Evolutionary conservation across 2,113 vertebrate species (phyloP).

Genomic region (Pyxicephalus adspersus): DNA sequence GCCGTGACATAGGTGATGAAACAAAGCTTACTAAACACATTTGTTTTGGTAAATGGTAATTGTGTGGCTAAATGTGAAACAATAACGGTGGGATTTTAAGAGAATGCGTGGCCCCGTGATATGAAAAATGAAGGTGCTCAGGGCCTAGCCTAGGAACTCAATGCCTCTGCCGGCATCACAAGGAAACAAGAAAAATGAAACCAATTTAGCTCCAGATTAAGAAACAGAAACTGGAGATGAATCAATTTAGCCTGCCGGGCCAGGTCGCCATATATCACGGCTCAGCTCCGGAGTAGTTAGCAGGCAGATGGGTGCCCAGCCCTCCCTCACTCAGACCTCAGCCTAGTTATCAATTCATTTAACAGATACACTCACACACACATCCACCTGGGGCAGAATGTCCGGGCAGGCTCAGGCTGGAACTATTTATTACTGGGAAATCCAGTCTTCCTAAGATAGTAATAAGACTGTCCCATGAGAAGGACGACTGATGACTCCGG

Average conservation of each 20-base stretch:
- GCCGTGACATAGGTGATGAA: constrained; percentile 65
- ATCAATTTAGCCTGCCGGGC: constrained; percentile 79
- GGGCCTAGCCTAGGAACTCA: constrained; percentile 71
- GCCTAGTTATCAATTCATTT: constrained; percentile 83
- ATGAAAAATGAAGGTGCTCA: constrained; percentile 69
- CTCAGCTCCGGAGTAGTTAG: constrained; percentile 67
- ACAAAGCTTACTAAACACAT: constrained; percentile 65
- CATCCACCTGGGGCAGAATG: constrained; percentile 59
- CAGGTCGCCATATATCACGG: constrained; percentile 78
- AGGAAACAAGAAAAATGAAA: constrained; percentile 85
- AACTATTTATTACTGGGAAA: constrained; percentile 68
- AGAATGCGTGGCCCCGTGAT: constrained; percentile 67
- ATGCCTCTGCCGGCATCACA: constrained; percentile 64
- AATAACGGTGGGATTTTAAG: constrained; percentile 63
- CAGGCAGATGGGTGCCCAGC: constrained; percentile 65
- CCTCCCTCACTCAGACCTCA: constrained; percentile 69
- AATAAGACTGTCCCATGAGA: neutral
- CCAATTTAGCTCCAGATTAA: constrained; percentile 88
- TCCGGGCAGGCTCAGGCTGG: constrained; percentile 57
- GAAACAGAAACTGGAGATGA: constrained; percentile 86
- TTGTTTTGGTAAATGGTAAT: constrained; percentile 66
- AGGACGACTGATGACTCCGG: constrained; percentile 8
- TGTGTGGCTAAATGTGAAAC: constrained; percentile 58
- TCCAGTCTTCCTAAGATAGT: constrained; percentile 53
- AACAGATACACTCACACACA: constrained; percentile 63